phyloP scores from a whole-genome alignment of 1,140 invertebrate species.

The Drosophila mayri region DNA sequence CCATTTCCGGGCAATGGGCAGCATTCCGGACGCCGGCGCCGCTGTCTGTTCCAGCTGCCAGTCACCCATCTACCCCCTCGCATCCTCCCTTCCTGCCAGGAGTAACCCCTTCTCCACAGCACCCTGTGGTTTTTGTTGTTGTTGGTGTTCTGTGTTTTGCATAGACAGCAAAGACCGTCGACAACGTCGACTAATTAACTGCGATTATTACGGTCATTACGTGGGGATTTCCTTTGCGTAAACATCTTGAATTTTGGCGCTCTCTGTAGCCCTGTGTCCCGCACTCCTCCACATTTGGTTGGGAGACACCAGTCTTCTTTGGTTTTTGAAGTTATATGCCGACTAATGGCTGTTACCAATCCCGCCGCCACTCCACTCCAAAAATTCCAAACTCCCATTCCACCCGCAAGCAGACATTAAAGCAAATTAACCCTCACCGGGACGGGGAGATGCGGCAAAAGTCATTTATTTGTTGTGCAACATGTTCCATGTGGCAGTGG shows the following conservation, averaged over 20 bases:
- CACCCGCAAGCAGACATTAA: slow-evolving; percentile 59
- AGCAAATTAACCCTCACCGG: slow-evolving; percentile 83
- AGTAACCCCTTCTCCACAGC: slow-evolving; percentile 3
- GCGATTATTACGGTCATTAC: slow-evolving; percentile 85
- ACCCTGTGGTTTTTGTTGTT: slow-evolving; percentile 43
- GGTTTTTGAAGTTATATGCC: slow-evolving; percentile 66
- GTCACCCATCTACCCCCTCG: slow-evolving; percentile 25
- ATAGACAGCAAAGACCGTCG: slow-evolving; percentile 76
- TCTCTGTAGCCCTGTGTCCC: slow-evolving; percentile 2
- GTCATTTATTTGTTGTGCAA: slow-evolving; percentile 83
- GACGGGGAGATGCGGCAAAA: slow-evolving; percentile 34
- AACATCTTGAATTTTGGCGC: slow-evolving; percentile 85
- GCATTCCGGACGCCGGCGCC: slow-evolving; percentile 60
- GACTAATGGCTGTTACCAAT: slow-evolving; percentile 63
- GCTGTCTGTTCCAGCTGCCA: slow-evolving; percentile 57
- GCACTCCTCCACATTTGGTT: not conserved
- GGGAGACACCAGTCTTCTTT: slow-evolving; percentile 5
- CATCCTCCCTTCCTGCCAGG: not conserved
- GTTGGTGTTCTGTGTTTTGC: slow-evolving; percentile 70
- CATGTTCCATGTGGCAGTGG: slow-evolving; percentile 80
- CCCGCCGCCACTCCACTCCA: slow-evolving; percentile 57
- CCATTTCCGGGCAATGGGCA: slow-evolving; percentile 73
- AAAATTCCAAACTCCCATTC: not conserved
- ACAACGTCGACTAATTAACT: slow-evolving; percentile 85
- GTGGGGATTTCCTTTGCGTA: slow-evolving; percentile 85